A percentile compares a stretch with the other conserved stretches of the same genome.
These are phyloP conservation scores for Melanostoma scalare DNA, from an alignment of 2,888 invertebrate genomes.

Conservation along the genomic window DNA sequence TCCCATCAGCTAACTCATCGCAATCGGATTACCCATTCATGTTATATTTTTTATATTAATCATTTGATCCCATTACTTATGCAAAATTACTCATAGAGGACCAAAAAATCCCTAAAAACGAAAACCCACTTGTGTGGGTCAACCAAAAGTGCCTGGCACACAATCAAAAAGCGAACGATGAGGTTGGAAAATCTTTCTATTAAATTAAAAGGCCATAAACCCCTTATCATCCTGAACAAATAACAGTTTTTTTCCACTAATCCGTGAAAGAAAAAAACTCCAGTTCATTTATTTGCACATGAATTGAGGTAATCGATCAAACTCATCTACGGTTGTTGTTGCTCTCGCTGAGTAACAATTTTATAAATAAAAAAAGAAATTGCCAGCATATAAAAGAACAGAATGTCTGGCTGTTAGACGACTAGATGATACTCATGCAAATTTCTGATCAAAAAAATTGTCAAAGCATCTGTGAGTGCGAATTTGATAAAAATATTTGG, in stretches of 20 bases:
- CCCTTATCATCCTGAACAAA: constrained; percentile 44
- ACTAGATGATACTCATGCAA: constrained; percentile 38
- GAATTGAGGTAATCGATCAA: constrained; percentile 64
- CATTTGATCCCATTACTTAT: constrained; percentile 71
- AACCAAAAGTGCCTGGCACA: neutral
- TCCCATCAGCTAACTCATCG: constrained; percentile 22
- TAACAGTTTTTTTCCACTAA: constrained; percentile 5
- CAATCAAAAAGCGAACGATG: constrained; percentile 29
- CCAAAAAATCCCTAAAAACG: constrained; percentile 18
- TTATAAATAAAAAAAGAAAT: constrained; percentile 43
- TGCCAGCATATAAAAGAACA: constrained; percentile 24
- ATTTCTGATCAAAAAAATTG: constrained; percentile 9
- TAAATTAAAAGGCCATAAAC: constrained; percentile 35
- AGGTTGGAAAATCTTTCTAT: constrained; percentile 15
- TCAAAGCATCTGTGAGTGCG: constrained; percentile 56
- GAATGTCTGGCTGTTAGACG: constrained; percentile 56
- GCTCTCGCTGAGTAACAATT: constrained; percentile 62
- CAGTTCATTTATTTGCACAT: constrained; percentile 47
- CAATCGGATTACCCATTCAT: constrained; percentile 53
- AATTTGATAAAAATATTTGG: constrained; percentile 55
- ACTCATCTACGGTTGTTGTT: constrained; percentile 34
- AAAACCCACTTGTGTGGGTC: constrained; percentile 1
- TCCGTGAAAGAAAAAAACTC: neutral
- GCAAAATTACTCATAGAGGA: constrained; percentile 63
- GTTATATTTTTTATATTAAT: constrained; percentile 47